Evolutionary conservation across 1,140 invertebrate genomes (phyloP).

Genomic region (Bombus difficillimus): DNA sequence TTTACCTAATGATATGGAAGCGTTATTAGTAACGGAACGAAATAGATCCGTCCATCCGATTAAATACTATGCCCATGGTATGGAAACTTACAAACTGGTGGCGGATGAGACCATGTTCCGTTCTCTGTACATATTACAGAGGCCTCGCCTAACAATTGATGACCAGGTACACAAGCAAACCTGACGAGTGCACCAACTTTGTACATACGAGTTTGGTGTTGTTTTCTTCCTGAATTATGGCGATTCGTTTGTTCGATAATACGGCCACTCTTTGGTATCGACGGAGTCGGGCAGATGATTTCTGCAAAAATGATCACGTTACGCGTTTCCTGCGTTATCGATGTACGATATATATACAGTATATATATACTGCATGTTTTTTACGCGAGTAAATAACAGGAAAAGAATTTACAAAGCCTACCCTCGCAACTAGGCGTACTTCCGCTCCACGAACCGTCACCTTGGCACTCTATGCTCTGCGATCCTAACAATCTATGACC

Average conservation of each 20-base stretch:
- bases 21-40: background rate
- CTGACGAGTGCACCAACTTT: conserved; percentile 90
- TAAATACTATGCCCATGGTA: background rate
- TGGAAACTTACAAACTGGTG: conserved; percentile 88
- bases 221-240: conserved; percentile 77
- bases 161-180: conserved; percentile 88
- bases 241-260: conserved; percentile 83
- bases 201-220: conserved; percentile 78
- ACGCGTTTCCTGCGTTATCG: background rate
- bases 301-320: conserved; percentile 83
- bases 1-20: conserved; percentile 84
- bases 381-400: background rate
- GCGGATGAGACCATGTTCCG: conserved; percentile 92
- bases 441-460: conserved; percentile 90
- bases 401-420: conserved; percentile 74
- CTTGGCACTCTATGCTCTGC: conserved; percentile 89
- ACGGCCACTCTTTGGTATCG: conserved; percentile 88
- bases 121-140: conserved; percentile 93
- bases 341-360: no score
- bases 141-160: conserved; percentile 89
- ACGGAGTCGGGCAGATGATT: conserved; percentile 89
- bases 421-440: conserved; percentile 88
- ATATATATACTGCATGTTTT: no score
- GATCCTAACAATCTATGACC: conserved; percentile 89
- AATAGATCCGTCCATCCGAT: background rate